Evolutionary conservation across 2,113 vertebrate genomes (phyloP), one percentile per base, ranked within the genome.

Genomic region (Upupa epops): DNA sequence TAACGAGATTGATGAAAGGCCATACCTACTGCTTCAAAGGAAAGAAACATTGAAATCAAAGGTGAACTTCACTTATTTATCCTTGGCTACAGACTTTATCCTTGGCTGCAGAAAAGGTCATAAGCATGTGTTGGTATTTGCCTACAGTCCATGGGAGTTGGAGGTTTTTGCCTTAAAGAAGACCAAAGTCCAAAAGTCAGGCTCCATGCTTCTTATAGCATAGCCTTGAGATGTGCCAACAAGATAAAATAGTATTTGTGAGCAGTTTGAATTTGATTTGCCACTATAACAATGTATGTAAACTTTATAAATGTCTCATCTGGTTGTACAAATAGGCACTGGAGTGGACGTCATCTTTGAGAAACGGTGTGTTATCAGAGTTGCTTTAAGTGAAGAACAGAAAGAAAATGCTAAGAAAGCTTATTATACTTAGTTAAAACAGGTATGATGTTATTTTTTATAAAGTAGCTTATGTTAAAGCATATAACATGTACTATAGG

Each of bases 41-140:
- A 69, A 81, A 74, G 37, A 73, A 56, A 66, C 22, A 73, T 5
- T 81, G 60, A 71, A 95, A 81, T 24, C 61, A 86, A 94, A 93
- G 60, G 81, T 84, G 93, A 92, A 15, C 63, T 54, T 11, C 42
- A 61, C 26, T 82, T 91, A 26, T 60, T 84, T 90, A 64, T 63
- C 25, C 54, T 79, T 78, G 32, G 59, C 52, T 72, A 20, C 16
- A 68, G 61, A 74, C 71, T 5, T 13, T 90, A 95, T 40, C 3
- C n/a, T n/a, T n/a, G n/a, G n/a, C n/a, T n/a, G n/a, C 34, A 94
- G 72, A 22, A 94, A 93, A 93, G 69, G 89, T 93, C 83, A 78
- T 8, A 37, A 93, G 37, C 15, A 3, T 16, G 48, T 26, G 65
- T 71, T 63, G 56, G 58, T 32, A 78, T 92, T 94, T 95, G 83